Percentiles rank a stretch among this genome's conserved stretches.
Evolutionary conservation across 2,797 vertebrate species (phyloP).

Genomic region (Malacoctenus gilli): DNA sequence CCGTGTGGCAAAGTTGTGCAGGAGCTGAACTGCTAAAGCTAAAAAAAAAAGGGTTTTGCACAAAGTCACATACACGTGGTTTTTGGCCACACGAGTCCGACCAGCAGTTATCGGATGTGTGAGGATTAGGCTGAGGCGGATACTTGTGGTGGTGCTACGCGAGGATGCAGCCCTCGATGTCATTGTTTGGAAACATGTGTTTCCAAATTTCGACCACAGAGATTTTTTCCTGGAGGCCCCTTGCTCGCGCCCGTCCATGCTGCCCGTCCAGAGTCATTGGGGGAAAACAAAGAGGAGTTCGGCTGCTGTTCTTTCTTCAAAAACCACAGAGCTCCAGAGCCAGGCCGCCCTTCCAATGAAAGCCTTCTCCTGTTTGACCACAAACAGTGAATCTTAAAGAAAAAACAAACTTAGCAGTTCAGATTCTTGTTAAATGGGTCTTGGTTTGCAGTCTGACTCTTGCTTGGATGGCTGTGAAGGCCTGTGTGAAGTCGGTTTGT

Average conservation of each 20-base stretch:
- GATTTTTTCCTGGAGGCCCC: slow-evolving; percentile 65
- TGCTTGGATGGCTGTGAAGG: slow-evolving; percentile 35
- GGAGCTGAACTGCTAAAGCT: slow-evolving; percentile 7
- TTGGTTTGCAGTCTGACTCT: slow-evolving; percentile 45
- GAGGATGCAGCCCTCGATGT: too few relatives aligned
- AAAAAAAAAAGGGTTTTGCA: slow-evolving; percentile 14
- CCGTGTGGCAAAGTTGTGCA: slow-evolving; percentile 4
- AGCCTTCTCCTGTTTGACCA: slow-evolving; percentile 50
- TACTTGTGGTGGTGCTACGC: slow-evolving; percentile 6
- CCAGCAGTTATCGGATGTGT: slow-evolving; percentile 7
- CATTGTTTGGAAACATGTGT: slow-evolving; percentile 53
- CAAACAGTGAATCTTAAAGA: slow-evolving; percentile 48
- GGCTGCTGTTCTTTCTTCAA: slow-evolving; percentile 60
- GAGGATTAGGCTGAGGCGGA: slow-evolving; percentile 8
- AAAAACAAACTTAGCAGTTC: slow-evolving; percentile 40
- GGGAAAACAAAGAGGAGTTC: slow-evolving; percentile 60
- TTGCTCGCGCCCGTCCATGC: slow-evolving; percentile 53
- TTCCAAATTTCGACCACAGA: slow-evolving; percentile 54
- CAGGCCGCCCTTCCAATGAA: slow-evolving; percentile 58
- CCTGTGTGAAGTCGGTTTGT: slow-evolving; percentile 51
- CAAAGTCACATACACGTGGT: slow-evolving; percentile 15
- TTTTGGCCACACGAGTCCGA: slow-evolving; percentile 10
- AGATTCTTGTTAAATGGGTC: slow-evolving; percentile 67
- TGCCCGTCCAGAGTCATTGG: slow-evolving; percentile 52
- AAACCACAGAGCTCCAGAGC: slow-evolving; percentile 66